Evolutionary conservation across 2,888 invertebrate genomes (phyloP).

Genomic region (Operophtera brumata): DNA sequence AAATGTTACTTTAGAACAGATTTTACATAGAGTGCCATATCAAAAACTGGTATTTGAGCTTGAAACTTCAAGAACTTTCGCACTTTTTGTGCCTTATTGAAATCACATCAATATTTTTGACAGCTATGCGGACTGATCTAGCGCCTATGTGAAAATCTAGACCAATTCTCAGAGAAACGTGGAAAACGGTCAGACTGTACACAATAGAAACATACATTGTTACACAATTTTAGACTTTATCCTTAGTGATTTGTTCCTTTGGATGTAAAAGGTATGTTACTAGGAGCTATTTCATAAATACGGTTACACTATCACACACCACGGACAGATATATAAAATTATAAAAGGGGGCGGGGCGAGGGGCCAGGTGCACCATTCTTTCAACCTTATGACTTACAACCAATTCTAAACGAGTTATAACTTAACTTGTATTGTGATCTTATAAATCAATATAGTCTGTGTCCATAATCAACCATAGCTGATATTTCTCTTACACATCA

Average conservation of each 20-base stretch:
- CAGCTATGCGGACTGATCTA: slow-evolving; percentile 2
- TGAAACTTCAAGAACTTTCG: slow-evolving; percentile 5
- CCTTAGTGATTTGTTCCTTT: not conserved
- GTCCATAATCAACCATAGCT: no score
- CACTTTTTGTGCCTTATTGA: slow-evolving; percentile 12
- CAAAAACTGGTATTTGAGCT: slow-evolving; percentile 16
- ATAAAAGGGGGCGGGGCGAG: slow-evolving; percentile 3
- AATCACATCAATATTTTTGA: slow-evolving; percentile 1
- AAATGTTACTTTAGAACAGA: not conserved
- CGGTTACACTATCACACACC: slow-evolving; percentile 17
- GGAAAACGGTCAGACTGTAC: not conserved
- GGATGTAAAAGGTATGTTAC: not conserved
- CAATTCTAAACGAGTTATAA: no score
- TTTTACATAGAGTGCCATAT: not conserved
- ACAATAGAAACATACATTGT: not conserved
- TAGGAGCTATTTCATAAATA: slow-evolving; percentile 10
- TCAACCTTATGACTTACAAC: not conserved
- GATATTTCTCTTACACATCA: no score
- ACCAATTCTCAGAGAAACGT: not conserved
- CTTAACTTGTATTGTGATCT: no score
- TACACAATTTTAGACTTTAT: slow-evolving; percentile 3
- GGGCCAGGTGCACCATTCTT: not conserved
- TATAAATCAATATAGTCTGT: no score
- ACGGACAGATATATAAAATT: slow-evolving; percentile 5
- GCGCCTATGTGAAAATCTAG: slow-evolving; percentile 1